A percentile compares a stretch with the other conserved stretches of the same genome.
These are phyloP conservation scores for Malacoctenus gilli DNA, from an alignment of 2,797 vertebrate genomes.

Conservation along the genomic window DNA sequence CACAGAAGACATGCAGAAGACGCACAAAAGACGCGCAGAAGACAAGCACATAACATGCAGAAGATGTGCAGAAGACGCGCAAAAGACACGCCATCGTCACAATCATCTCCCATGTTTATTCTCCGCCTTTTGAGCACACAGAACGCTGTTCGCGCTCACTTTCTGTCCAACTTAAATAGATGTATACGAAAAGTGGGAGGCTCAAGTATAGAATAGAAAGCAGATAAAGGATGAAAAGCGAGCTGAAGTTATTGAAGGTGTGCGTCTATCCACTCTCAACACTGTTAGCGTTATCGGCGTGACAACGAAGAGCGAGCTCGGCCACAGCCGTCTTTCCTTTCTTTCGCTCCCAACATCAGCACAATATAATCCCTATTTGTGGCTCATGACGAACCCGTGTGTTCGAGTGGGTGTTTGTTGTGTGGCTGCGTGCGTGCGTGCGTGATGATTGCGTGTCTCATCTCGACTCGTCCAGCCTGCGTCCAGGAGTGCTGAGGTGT, in stretches of 20 bases:
- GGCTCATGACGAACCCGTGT: constrained; percentile 67
- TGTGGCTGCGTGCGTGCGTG: constrained; percentile 34
- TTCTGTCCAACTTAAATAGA: constrained; percentile 20
- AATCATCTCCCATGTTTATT: constrained; percentile 30
- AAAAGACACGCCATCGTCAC: no score
- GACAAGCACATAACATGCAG: no score
- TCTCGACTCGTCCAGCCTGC: constrained; percentile 27
- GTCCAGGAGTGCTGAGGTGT: no score
- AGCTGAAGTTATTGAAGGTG: constrained; percentile 58
- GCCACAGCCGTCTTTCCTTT: constrained; percentile 61
- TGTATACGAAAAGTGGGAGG: constrained; percentile 27
- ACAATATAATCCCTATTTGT: constrained; percentile 77
- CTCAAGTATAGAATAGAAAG: constrained; percentile 26
- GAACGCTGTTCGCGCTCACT: constrained; percentile 8
- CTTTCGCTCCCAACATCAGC: constrained; percentile 75
- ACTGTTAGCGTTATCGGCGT: constrained; percentile 72
- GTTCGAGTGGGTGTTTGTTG: constrained; percentile 43
- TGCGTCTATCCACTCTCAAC: constrained; percentile 63
- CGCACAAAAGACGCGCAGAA: no score
- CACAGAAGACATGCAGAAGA: no score
- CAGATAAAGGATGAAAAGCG: constrained; percentile 40
- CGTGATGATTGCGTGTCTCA: constrained; percentile 48
- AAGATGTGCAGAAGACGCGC: no score
- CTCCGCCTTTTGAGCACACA: constrained; percentile 1
- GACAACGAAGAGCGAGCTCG: constrained; percentile 69